Evolutionary conservation across 2,797 vertebrate species (phyloP), one percentile per base, ranked within the genome.

Genomic region (Thripadectes ignobilis): DNA sequence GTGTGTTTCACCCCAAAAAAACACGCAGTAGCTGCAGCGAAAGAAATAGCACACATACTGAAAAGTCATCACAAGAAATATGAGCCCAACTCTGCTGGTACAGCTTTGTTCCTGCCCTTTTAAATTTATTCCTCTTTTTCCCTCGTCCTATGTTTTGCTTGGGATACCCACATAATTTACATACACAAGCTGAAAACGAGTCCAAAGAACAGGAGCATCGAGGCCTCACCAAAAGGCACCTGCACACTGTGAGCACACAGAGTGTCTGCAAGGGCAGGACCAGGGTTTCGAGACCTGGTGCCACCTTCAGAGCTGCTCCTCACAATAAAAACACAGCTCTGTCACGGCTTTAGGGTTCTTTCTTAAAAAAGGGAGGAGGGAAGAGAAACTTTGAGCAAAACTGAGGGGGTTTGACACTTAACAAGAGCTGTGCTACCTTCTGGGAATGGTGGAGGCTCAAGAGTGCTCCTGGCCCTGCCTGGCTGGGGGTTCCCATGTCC

Each of bases 21-120:
- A 41, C 14, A 7, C 39, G 45, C 36, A 90, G 89, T 85, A 94
- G 92, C 93, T 85, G 85, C 34, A 58, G 12, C 79, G 79, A 89
- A 95, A 95, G 94, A 94, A 93, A 85, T 12, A 71, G 81, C 67
- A 85, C 84, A 87, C 95, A 97, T 62, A 96, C 93, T 95, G 95
- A 96, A 97, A 97, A 97, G 86, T 72, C 94, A 97, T 97, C 95
- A 95, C 7, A 68, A 92, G 97, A 96, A 97, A 94, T 88, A 94
- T 30, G 92, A 97, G 81, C 89, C 95, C 57, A 72, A 80, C 66
- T 96, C 95, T 96, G 93, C 92, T 95, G 92, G 79, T 94, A 91
- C 95, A 96, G 91, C 80, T 97, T 93, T 95, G 91, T 65, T 95
- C 79, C 62, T 94, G 96, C 87, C 80, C 41, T 95, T 96, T 97